Percentiles rank a stretch among this genome's conserved stretches.
These are phyloP conservation scores for Trilocha varians DNA, from an alignment of 2,888 invertebrate species.

Conservation along the genomic window DNA sequence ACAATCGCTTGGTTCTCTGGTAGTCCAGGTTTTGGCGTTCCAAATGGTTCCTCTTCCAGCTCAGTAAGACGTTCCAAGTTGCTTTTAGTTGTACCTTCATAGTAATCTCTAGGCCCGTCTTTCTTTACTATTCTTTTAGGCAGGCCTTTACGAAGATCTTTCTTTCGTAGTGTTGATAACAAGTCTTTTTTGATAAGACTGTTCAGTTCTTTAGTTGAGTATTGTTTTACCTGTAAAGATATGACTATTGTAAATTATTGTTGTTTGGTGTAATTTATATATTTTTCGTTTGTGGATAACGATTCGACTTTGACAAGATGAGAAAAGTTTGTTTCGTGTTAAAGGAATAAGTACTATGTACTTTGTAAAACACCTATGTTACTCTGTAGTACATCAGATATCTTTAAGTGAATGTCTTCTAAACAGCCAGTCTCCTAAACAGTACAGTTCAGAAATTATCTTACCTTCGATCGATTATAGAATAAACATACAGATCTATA, in stretches of 20 bases:
- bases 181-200: constrained; percentile 50
- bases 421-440: no score
- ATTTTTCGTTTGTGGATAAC: no score
- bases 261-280: no score
- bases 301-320: no score
- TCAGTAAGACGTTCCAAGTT: constrained; percentile 39
- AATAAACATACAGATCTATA: no score
- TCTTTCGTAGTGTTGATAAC: constrained; percentile 29
- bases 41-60: constrained; percentile 56
- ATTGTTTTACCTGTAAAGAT: constrained; percentile 49
- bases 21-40: constrained; percentile 39
- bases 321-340: no score
- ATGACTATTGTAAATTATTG: background rate
- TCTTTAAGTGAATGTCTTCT: no score
- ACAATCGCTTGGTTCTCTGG: constrained; percentile 49
- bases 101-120: constrained; percentile 13
- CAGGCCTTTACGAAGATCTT: constrained; percentile 33
- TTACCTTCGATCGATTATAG: no score
- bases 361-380: no score
- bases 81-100: constrained; percentile 28
- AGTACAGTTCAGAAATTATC: no score
- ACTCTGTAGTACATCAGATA: no score
- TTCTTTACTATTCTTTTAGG: constrained; percentile 22
- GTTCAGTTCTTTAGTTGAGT: constrained; percentile 55
- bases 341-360: no score